Conservation (phyloP, 2,797 vertebrate species). For the Cossypha niveicapilla region DNA sequence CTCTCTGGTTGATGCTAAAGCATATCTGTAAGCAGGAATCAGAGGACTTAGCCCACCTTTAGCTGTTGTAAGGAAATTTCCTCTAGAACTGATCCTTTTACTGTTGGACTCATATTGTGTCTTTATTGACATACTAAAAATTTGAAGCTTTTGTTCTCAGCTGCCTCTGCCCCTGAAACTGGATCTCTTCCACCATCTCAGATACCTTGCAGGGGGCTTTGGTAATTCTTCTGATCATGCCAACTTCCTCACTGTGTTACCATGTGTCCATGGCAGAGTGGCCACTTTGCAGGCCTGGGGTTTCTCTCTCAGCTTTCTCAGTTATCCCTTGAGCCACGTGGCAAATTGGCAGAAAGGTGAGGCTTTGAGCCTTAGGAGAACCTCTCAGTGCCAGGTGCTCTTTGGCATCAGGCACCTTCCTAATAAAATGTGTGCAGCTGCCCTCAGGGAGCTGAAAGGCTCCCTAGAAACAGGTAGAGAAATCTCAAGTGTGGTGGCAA, state of each 20-base stretch:
- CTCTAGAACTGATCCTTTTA: not conserved
- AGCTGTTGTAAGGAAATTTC: not conserved
- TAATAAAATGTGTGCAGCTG: not conserved
- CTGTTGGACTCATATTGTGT: not conserved
- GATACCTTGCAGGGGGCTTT: not conserved
- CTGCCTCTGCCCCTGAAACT: not conserved
- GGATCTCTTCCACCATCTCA: not conserved
- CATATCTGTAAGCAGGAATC: not conserved
- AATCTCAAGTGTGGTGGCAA: not conserved
- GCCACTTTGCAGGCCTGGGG: not conserved
- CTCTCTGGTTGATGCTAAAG: not conserved
- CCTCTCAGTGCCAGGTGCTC: not conserved
- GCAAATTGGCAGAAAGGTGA: not conserved
- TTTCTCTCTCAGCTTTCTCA: not conserved
- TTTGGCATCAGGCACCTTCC: not conserved
- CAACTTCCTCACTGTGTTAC: not conserved
- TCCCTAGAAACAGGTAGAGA: not conserved
- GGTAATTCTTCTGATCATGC: not conserved
- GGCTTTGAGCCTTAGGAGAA: not conserved
- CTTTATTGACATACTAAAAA: not conserved
- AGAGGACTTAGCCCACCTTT: not conserved
- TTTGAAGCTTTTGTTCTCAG: not conserved
- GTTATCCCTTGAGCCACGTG: not conserved
- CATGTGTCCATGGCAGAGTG: not conserved
- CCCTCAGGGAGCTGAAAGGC: rapidly evolving